phyloP scores from a whole-genome alignment of 2,113 vertebrate species.

The Neomonachus schauinslandi region DNA sequence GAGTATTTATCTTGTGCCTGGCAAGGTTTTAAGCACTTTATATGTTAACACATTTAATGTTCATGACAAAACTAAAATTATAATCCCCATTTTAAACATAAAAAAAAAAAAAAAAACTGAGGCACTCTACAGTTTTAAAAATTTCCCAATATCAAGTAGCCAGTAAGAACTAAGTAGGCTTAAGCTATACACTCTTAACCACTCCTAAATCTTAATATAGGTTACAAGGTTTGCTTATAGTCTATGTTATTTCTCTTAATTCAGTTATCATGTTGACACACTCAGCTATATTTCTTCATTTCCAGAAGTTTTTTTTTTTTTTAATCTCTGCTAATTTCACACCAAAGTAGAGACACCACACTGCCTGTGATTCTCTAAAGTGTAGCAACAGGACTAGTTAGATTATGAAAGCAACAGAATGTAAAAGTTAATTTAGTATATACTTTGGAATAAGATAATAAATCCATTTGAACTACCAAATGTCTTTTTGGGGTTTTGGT shows the following conservation, averaged over 20 bases:
- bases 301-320: not conserved
- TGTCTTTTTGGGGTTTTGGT: not conserved
- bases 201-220: not conserved
- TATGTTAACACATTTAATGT: not conserved
- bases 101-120: not conserved
- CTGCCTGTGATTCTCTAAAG: not conserved
- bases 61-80: conserved; percentile 4
- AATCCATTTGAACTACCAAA: not conserved
- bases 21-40: not conserved
- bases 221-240: not conserved
- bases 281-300: not conserved
- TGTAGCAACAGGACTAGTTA: not conserved
- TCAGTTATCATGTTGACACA: not conserved
- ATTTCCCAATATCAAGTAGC: not conserved
- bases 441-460: not conserved
- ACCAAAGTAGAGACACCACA: not conserved
- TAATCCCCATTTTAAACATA: not conserved
- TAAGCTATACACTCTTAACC: not conserved
- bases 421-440: not conserved
- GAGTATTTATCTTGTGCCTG: not conserved
- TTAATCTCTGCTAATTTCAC: not conserved
- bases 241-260: not conserved
- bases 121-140: not conserved
- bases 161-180: not conserved
- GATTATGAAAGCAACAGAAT: not conserved